Evolutionary conservation across 2,113 vertebrate genomes (phyloP).

Genomic region (Morone chrysops): DNA sequence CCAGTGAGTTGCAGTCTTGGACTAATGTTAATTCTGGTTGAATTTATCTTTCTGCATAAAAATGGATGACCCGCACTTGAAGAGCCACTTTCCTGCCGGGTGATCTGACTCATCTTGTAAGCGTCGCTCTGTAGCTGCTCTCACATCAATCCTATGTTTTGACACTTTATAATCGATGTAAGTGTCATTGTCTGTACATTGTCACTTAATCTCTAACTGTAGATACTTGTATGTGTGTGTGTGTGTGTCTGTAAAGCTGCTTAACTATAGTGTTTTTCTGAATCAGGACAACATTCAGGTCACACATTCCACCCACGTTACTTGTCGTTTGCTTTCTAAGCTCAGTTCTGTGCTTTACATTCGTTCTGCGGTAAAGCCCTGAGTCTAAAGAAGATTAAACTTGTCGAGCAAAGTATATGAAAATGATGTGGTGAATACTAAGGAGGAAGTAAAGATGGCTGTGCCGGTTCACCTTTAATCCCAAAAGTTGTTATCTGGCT

Average conservation of each 20-base stretch:
- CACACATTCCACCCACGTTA: conserved; percentile 27
- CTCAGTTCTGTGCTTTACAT: conserved; percentile 39
- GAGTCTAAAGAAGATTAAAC: conserved; percentile 64
- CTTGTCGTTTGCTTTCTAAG: conserved; percentile 36
- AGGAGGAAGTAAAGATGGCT: conserved; percentile 20
- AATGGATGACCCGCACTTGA: conserved; percentile 10
- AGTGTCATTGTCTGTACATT: neutral
- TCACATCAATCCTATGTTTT: neutral
- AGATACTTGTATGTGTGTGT: neutral
- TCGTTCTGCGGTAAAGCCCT: conserved; percentile 46
- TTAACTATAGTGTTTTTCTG: conserved; percentile 18
- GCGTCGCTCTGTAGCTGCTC: conserved; percentile 22
- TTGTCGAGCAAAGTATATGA: conserved; percentile 33
- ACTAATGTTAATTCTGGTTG: neutral
- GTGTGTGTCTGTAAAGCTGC: neutral
- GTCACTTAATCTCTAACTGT: conserved; percentile 6
- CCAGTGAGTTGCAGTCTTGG: neutral
- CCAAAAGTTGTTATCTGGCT: conserved; percentile 13
- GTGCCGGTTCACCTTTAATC: conserved; percentile 20
- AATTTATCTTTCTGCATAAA: conserved; percentile 5
- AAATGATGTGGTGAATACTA: conserved; percentile 41
- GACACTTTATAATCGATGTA: neutral
- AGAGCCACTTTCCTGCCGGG: neutral
- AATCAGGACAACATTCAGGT: neutral
- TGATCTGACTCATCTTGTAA: conserved; percentile 45